Percentiles rank a stretch among this genome's conserved stretches.
Evolutionary conservation across 1,140 invertebrate species (phyloP).

Genomic region (Nautilus pompilius): DNA sequence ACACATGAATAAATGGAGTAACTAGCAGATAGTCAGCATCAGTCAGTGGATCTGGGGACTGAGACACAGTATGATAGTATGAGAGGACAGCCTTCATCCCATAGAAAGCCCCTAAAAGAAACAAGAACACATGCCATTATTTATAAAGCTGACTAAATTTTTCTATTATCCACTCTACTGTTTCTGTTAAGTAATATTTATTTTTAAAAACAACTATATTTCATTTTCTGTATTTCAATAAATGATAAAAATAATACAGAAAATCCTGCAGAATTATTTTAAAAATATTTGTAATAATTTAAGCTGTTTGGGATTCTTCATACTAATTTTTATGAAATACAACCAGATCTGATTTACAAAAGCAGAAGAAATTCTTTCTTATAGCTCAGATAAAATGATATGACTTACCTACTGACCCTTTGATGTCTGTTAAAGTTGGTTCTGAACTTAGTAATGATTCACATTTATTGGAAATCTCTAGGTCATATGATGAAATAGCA

Average conservation of each 20-base stretch:
- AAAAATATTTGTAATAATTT: too few relatives aligned
- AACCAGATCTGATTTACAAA: too few relatives aligned
- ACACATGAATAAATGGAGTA: conserved; percentile 44
- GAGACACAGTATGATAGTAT: conserved; percentile 42
- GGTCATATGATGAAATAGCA: conserved; percentile 47
- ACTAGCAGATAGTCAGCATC: conserved; percentile 46
- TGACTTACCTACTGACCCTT: conserved; percentile 44
- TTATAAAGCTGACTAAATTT: too few relatives aligned
- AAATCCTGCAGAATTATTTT: too few relatives aligned
- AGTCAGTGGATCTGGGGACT: conserved; percentile 31
- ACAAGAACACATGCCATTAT: background rate
- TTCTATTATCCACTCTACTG: too few relatives aligned
- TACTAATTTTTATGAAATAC: too few relatives aligned
- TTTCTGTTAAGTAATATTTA: too few relatives aligned
- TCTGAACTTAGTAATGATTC: conserved; percentile 43
- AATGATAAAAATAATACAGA: too few relatives aligned
- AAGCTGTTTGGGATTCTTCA: too few relatives aligned
- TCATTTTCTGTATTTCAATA: too few relatives aligned
- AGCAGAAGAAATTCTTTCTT: background rate
- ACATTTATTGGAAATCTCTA: conserved; percentile 49
- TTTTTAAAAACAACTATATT: too few relatives aligned
- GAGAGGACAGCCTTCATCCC: conserved; percentile 52
- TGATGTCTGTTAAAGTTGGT: conserved; percentile 37
- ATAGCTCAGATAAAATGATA: background rate
- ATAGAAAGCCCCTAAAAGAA: conserved; percentile 45